Evolutionary conservation across 2,797 vertebrate species (phyloP), one percentile per base, ranked within the genome.

Genomic region (Perodicticus potto): DNA sequence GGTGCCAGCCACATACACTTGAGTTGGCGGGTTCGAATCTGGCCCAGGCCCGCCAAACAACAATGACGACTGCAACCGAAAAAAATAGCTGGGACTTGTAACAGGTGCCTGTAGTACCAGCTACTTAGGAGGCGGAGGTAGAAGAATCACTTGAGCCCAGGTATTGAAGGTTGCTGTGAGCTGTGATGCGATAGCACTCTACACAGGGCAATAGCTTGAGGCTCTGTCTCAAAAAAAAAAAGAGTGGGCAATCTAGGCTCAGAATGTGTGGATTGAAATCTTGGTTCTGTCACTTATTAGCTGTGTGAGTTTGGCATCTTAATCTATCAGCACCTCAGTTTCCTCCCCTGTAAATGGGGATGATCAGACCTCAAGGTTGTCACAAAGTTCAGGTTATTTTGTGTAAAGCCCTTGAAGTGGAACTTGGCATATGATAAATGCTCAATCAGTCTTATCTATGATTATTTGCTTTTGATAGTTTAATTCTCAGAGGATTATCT

Each of bases 381-480:
- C 53, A 43, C 6, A 69, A 88, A 78, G 37, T 4, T 65, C 85
- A 61, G 37, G 32, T 74, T 57, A 11, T 69, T 22, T 27, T 23
- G 40, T 86, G 9, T 93, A 70, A 89, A 74, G 40, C 32, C 16
- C 57, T 94, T 86, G n/a, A 32, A 65, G 37, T 74, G 40, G 45
- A 92, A 74, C 81, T 73, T 81, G 37, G 19, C 57, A 49, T 7
- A 1, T 85, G 72, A 4, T 34, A 89, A 72, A 23, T n/a, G 57
- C 29, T 73, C 16, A 69, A 8, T 85, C 37, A 65, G 27, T 84
- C 19, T 81, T 67, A 77, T 29, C n/a, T 72, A 1, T 77, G 34
- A 72, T 93, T 49, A 69, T 90, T 92, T 89, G 12, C 69, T 89
- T 76, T 82, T 85, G 59, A 61, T 91, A 77, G 34, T 73, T 95